Percentiles rank a stretch among this genome's conserved stretches.
Conservation (phyloP, 2,888 invertebrate species). For the Melanargia galathea region DNA sequence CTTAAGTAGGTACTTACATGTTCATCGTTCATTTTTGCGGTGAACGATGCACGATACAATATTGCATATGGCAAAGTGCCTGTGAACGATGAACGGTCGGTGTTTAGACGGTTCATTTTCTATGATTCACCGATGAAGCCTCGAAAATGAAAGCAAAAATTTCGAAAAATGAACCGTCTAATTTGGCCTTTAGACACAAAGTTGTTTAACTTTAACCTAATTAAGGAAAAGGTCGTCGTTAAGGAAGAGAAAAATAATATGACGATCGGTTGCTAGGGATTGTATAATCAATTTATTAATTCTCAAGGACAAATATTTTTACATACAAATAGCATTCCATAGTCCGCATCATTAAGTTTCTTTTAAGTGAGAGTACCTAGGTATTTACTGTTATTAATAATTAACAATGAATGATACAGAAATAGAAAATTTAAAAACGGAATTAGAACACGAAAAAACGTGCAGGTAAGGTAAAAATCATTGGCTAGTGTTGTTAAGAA, state of each 20-base stretch:
- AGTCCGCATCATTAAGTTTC: neutral
- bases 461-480: conserved; percentile 56
- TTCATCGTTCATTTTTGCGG: too few species aligned
- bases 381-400: conserved; percentile 42
- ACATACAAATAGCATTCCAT: conserved; percentile 1
- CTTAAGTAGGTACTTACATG: too few species aligned
- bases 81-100: too few species aligned
- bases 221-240: conserved; percentile 2
- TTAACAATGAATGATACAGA: conserved; percentile 71
- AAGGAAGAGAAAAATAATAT: conserved; percentile 13
- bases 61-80: too few species aligned
- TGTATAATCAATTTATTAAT: conserved; percentile 44
- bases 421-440: conserved; percentile 71
- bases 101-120: too few species aligned
- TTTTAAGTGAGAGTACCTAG: neutral
- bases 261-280: conserved; percentile 40
- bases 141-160: too few species aligned
- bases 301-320: conserved; percentile 22
- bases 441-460: conserved; percentile 75
- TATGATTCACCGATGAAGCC: too few species aligned
- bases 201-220: neutral
- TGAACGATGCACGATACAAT: too few species aligned
- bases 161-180: too few species aligned
- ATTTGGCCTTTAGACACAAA: neutral
- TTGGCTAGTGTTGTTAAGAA: neutral